These are phyloP conservation scores for Scelioninae gen. 1 DNA, from an alignment of 2,888 invertebrate species.

Conservation along the genomic window DNA sequence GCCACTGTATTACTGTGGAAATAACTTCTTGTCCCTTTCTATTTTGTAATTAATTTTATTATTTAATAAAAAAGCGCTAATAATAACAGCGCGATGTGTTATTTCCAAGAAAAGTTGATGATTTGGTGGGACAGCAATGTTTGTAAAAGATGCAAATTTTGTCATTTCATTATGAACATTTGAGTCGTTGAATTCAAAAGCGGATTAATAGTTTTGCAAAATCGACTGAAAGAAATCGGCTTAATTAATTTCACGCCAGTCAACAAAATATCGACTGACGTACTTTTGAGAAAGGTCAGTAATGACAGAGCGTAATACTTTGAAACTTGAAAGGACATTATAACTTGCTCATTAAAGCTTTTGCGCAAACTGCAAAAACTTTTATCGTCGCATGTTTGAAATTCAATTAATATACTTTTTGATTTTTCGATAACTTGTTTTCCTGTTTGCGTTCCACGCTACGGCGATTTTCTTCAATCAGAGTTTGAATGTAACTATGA, in stretches of 20 bases:
- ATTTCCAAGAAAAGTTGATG: no score
- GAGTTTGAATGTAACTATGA: slow-evolving; percentile 21
- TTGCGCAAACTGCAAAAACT: slow-evolving; percentile 56
- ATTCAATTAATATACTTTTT: slow-evolving; percentile 65
- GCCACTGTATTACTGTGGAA: slow-evolving; percentile 58
- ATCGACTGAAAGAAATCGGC: slow-evolving; percentile 18
- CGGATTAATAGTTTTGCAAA: background rate
- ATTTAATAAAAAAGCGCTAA: slow-evolving; percentile 43
- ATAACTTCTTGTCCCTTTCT: slow-evolving; percentile 49
- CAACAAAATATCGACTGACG: slow-evolving; percentile 36
- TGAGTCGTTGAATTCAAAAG: background rate
- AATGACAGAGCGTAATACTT: slow-evolving; percentile 61
- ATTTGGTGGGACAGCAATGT: no score
- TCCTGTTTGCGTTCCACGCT: slow-evolving; percentile 44
- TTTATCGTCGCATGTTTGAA: slow-evolving; percentile 64
- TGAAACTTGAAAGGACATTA: slow-evolving; percentile 53
- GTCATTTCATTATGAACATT: background rate
- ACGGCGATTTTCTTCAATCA: slow-evolving; percentile 38
- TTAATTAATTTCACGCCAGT: slow-evolving; percentile 28
- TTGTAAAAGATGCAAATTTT: background rate
- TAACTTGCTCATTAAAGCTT: slow-evolving; percentile 65
- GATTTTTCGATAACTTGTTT: slow-evolving; percentile 61
- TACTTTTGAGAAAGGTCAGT: slow-evolving; percentile 47
- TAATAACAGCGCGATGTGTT: slow-evolving; percentile 26
- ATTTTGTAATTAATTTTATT: slow-evolving; percentile 66